Percentiles rank a stretch among this genome's conserved stretches.
These are phyloP conservation scores for Mormyrus iriodes DNA, from an alignment of 2,113 vertebrate genomes.

Conservation along the genomic window DNA sequence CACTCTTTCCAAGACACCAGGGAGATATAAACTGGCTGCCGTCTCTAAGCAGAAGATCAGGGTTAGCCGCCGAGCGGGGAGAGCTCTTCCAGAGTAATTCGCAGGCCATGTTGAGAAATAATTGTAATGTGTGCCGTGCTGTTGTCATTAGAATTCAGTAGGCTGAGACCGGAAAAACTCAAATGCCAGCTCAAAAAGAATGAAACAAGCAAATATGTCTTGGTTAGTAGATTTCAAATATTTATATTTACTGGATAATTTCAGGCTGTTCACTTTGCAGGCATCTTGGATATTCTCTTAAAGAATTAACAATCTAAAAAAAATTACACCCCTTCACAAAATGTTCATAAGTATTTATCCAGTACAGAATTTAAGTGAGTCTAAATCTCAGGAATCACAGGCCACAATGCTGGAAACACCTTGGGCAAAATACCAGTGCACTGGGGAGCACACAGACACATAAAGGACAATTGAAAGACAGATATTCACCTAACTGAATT, in stretches of 20 bases:
- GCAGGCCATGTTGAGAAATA: neutral
- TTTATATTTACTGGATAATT: neutral
- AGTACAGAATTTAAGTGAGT: neutral
- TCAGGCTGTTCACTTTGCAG: neutral
- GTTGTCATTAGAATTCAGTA: conserved; percentile 3
- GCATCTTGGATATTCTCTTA: neutral
- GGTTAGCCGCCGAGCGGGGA: neutral
- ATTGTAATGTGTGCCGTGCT: neutral
- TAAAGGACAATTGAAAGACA: neutral
- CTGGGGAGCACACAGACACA: neutral
- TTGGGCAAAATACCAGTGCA: neutral
- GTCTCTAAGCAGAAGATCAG: neutral
- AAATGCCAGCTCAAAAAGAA: conserved; percentile 1
- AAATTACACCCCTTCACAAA: neutral
- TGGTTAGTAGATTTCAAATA: conserved; percentile 3
- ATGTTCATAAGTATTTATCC: neutral
- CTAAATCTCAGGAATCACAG: neutral
- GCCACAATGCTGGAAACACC: neutral
- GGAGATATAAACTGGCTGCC: neutral
- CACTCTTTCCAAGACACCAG: neutral
- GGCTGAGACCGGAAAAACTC: neutral
- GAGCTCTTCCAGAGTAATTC: neutral
- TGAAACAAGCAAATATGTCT: neutral
- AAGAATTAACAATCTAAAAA: neutral
- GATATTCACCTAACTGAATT: neutral